Base-by-base conservation (phyloP, 2,113 vertebrate species). In the Xenopus borealis region DNA sequence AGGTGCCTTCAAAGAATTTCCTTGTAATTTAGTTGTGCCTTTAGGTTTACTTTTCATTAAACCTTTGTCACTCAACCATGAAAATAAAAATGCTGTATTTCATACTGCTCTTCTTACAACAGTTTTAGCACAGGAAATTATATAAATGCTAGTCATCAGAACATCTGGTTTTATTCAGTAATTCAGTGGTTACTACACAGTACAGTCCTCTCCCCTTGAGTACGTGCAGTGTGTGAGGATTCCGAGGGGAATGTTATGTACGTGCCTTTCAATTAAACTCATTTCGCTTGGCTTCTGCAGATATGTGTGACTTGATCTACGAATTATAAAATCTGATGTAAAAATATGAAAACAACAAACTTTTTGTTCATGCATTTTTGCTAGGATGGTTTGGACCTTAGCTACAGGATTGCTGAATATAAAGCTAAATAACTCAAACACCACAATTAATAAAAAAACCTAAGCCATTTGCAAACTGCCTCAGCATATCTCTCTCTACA, bases 1-100 rank as follows among this genome's bases (percentile, higher is more conserved):
- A 55, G 81, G 72, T 70, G 86, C 85, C 85, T 77, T 65, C 53
- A 74, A 68, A 82, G 69, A 66, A 81, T 77, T 82, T 72, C 69
- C 78, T 79, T 45, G 0, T 1, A 83, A 76, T 72, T 67, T 46
- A 72, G 63, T 14, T 73, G 62, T 59, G 63, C 11, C 63, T 66
- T 66, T 79, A 76, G 76, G 65, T 19, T 79, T n/a, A 52, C 11
- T 50, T 62, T 74, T 55, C 1, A 57, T 58, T 30, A 76, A 62
- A 64, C 33, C 79, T 69, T 11, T 59, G 70, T 8, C 45, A 62
- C 63, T 82, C 40, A 79, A 77, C 72, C 69, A 66, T 40, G 40
- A 75, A 72, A 27, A 27, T 27, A 27, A 3, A 17, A 63, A 59
- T 65, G 33, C 78, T 73, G 19, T 80, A 27, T 17, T 79, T 79